These are phyloP conservation scores for Emmelina monodactyla DNA, from an alignment of 2,888 invertebrate species.

Conservation along the genomic window DNA sequence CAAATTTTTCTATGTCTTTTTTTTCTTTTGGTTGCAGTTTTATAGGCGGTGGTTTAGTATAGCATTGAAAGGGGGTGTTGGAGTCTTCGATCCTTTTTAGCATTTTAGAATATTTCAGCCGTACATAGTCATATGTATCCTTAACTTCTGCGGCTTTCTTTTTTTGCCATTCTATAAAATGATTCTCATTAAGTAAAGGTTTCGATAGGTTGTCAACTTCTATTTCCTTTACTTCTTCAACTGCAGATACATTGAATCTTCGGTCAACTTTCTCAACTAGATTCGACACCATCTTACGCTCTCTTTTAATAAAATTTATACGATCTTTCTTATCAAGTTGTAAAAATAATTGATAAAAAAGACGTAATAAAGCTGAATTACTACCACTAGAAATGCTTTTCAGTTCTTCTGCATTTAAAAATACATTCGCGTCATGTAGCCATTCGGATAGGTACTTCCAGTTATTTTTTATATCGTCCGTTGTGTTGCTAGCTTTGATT, in stretches of 20 bases:
- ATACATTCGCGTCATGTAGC: conserved; percentile 57
- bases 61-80: conserved; percentile 18
- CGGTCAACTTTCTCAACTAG: conserved; percentile 43
- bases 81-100: conserved; percentile 34
- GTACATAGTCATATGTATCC: conserved; percentile 42
- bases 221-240: conserved; percentile 32
- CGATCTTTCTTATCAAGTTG: conserved; percentile 66
- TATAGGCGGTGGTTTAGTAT: conserved; percentile 20
- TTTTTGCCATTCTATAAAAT: conserved; percentile 67
- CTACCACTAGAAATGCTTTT: conserved; percentile 53
- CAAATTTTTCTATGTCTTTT: conserved; percentile 41
- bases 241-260: conserved; percentile 39
- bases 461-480: conserved; percentile 53
- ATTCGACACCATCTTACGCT: conserved; percentile 43
- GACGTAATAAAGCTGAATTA: conserved; percentile 54
- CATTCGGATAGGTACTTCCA: conserved; percentile 59
- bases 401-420: conserved; percentile 45
- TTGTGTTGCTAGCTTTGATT: conserved; percentile 41
- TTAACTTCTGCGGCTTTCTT: conserved; percentile 51
- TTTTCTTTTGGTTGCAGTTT: conserved; percentile 25
- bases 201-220: conserved; percentile 45
- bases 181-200: conserved; percentile 49
- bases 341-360: conserved; percentile 70
- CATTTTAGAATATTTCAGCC: conserved; percentile 46
- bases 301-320: conserved; percentile 58